Evolutionary conservation across 2,113 vertebrate genomes (phyloP), one percentile per base, ranked within the genome.

Genomic region (Pituophis catenifer): DNA sequence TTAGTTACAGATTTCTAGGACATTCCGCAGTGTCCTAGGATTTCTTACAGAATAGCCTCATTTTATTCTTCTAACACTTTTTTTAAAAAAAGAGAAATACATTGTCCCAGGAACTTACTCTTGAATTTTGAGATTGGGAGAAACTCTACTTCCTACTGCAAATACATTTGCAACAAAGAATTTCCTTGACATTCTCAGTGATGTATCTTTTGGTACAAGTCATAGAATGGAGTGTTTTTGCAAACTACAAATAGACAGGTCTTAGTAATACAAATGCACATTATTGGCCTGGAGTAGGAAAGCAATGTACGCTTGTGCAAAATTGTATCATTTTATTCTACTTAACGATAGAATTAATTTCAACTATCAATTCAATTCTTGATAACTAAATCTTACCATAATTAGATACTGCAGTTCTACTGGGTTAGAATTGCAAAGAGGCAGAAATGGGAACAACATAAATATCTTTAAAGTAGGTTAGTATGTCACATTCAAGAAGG

Each of bases 381-480:
- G 33, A 38, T 65, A 53, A 88, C 44, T 53, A 38, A 75, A 92
- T n/a, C 57, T 85, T 93, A 62, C 9, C 10, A 90, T 93, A 52
- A 87, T 89, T 75, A n/a, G 54, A 53, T 23, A 54, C 85, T 88
- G 62, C n/a, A 92, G 90, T 90, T 92, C 85, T 92, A 52, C 70
- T 92, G 58, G 55, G 24, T 24, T 91, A 86, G 48, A 93, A 93
- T 91, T 90, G 86, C 86, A 92, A 58, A 62, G 50, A 90, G 93
- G 59, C 17, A 62, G 59, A 91, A 88, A 89, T 93, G 59, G 87
- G 58, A 90, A 59, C 89, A 94, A 75, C 88, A 94, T 81, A 88
- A 92, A 92, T 92, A 87, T 81, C 7, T 15, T 86, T 62, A 55
- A 95, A 94, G 93, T 95, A 95, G 93, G 93, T 95, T 91, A 95